Evolutionary conservation across 2,113 vertebrate genomes (phyloP).

Genomic region (Hippocampus mohnikei): DNA sequence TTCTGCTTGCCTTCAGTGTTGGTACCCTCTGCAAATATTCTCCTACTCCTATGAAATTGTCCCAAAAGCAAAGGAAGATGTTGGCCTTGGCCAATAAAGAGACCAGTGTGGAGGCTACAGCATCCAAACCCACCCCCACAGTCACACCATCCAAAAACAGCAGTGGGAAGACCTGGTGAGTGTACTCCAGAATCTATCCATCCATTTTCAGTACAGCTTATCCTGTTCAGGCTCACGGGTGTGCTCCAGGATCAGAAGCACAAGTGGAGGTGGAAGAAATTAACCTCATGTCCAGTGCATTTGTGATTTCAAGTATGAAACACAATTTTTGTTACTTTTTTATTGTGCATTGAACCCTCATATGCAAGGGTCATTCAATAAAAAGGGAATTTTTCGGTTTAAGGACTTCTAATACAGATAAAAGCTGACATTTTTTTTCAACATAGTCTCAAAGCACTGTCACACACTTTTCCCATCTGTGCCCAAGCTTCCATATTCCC

Average conservation of each 20-base stretch:
- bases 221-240: conserved; percentile 58
- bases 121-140: conserved; percentile 58
- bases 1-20: conserved; percentile 26
- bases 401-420: too few relatives aligned
- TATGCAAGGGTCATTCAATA: too few relatives aligned
- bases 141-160: conserved; percentile 72
- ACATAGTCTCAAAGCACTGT: too few relatives aligned
- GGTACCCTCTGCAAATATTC: conserved; percentile 69
- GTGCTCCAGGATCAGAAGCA: conserved; percentile 8
- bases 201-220: too few relatives aligned
- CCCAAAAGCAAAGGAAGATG: conserved; percentile 97
- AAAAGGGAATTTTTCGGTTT: too few relatives aligned
- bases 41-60: conserved; percentile 80
- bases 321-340: too few relatives aligned
- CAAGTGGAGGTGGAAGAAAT: neutral
- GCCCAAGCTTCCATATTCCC: too few relatives aligned
- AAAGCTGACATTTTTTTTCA: too few relatives aligned
- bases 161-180: conserved; percentile 83
- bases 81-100: conserved; percentile 87
- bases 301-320: too few relatives aligned
- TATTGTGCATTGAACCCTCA: too few relatives aligned
- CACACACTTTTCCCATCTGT: too few relatives aligned
- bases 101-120: conserved; percentile 64
- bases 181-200: conserved; percentile 1
- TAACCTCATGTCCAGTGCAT: neutral